Base-by-base conservation (phyloP, 2,113 vertebrate species). In the Campylomormyrus numenius region DNA sequence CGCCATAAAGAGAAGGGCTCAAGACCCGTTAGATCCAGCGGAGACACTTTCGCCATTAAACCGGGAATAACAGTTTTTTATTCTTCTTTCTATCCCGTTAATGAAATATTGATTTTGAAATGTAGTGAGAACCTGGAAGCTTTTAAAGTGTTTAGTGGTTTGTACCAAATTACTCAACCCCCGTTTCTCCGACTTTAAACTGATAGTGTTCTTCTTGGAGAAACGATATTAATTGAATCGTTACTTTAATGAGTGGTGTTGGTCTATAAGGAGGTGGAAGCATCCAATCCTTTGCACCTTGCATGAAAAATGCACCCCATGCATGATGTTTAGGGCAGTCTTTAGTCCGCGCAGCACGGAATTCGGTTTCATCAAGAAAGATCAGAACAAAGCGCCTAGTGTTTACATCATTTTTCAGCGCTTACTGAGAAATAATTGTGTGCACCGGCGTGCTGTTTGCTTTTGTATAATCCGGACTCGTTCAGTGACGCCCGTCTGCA, bases 91-190 rank as follows among this genome's bases (percentile, higher is more conserved):
- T 91, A 92, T 95, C 89, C 93, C 93, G 92, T 92, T 95, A 94
- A 95, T 96, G 91, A 95, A 96, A 95, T 95, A 96, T 95, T 95
- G 94, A 95, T 94, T 95, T 94, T 93, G 91, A 94, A 95, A 95
- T 94, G 93, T 94, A 94, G 93, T 92, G 92, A 93, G 92, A 92
- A 92, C 85, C 17, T 77, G 90, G 92, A 94, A 91, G 91, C 93
- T 94, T 94, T 93, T 94, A 92, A 94, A 94, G 93, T 48, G 90
- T 92, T 93, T 92, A 90, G 92, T 92, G 91, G 91, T 91, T 93
- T 91, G 93, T 91, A 92, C 93, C 92, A 94, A 90, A 92, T 91
- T 94, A 91, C 92, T 94, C 92, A 92, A 91, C 93, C 93, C 93
- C 93, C 92, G 91, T 93, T 90, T 93, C 92, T 89, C 15, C 46